Percentiles rank a stretch among this genome's conserved stretches.
phyloP scores from a whole-genome alignment of 2,797 vertebrate species.

The Allobates femoralis region DNA sequence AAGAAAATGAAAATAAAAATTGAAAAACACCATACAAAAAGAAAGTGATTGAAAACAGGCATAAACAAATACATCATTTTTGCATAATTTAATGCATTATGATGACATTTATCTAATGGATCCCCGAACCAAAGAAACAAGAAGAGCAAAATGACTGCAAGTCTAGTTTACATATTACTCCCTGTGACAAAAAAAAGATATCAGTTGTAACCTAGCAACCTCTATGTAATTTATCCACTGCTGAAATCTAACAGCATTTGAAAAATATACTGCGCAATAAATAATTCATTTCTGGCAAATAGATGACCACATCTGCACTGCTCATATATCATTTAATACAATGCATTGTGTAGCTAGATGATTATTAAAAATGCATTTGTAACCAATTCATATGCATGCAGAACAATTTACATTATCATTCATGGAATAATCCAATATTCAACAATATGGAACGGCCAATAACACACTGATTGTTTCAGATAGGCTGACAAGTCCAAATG shows the following conservation, averaged over 20 bases:
- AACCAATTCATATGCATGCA: constrained; percentile 53
- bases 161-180: constrained; percentile 80
- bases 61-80: background rate
- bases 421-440: constrained; percentile 21
- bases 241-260: constrained; percentile 65
- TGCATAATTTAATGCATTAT: background rate
- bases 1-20: background rate
- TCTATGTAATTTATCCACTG: constrained; percentile 72
- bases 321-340: constrained; percentile 44
- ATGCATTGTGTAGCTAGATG: constrained; percentile 33
- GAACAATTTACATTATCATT: constrained; percentile 30
- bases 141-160: constrained; percentile 62
- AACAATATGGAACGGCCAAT: background rate
- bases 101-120: background rate
- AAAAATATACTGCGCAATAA: constrained; percentile 53
- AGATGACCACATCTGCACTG: constrained; percentile 46
- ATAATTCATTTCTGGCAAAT: constrained; percentile 53
- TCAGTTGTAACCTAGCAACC: constrained; percentile 87
- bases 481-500: background rate
- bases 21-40: background rate
- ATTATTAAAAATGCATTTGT: constrained; percentile 46
- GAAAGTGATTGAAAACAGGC: background rate
- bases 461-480: background rate
- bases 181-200: constrained; percentile 71
- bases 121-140: background rate